Conservation (phyloP, 1,140 invertebrate genomes). For the Branchinecta lindahli region DNA sequence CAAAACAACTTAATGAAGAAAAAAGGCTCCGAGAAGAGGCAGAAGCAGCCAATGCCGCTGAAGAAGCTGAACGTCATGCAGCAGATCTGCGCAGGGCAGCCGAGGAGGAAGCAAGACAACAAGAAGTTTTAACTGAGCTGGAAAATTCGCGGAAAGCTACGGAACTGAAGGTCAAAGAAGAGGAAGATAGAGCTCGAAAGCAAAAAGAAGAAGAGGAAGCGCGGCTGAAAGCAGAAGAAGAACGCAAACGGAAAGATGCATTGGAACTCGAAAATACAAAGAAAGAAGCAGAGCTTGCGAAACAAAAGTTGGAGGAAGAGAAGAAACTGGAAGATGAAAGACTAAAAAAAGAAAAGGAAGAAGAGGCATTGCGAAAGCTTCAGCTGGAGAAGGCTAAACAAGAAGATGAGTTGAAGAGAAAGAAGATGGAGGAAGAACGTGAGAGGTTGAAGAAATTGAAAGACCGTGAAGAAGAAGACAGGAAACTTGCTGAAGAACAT, state of each 20-base stretch:
- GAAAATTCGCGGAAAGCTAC: constrained; percentile 7
- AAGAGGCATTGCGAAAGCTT: constrained; percentile 10
- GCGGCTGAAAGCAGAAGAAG: constrained; percentile 20
- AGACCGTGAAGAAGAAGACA: constrained; percentile 13
- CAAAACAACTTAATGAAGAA: constrained; percentile 18
- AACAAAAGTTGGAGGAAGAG: constrained; percentile 23
- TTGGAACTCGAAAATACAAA: constrained; percentile 23
- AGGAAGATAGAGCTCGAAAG: constrained; percentile 23
- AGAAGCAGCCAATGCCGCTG: constrained; percentile 21
- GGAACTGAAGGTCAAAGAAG: constrained; percentile 22
- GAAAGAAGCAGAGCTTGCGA: constrained; percentile 21
- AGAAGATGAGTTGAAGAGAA: constrained; percentile 13
- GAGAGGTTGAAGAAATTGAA: constrained; percentile 12
- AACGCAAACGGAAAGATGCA: constrained; percentile 21
- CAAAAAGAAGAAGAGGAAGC: constrained; percentile 22
- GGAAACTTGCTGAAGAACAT: constrained; percentile 17
- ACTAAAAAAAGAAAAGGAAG: constrained; percentile 12
- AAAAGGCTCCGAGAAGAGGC: constrained; percentile 17
- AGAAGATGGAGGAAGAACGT: neutral
- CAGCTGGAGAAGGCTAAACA: constrained; percentile 7
- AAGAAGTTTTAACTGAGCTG: constrained; percentile 16
- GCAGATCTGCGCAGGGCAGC: constrained; percentile 16
- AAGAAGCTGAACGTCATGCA: constrained; percentile 15
- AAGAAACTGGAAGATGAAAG: constrained; percentile 18
- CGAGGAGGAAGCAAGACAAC: constrained; percentile 12